A percentile compares a stretch with the other conserved stretches of the same genome.
Conservation (phyloP, 2,113 vertebrate genomes). For the Silurus glanis region DNA sequence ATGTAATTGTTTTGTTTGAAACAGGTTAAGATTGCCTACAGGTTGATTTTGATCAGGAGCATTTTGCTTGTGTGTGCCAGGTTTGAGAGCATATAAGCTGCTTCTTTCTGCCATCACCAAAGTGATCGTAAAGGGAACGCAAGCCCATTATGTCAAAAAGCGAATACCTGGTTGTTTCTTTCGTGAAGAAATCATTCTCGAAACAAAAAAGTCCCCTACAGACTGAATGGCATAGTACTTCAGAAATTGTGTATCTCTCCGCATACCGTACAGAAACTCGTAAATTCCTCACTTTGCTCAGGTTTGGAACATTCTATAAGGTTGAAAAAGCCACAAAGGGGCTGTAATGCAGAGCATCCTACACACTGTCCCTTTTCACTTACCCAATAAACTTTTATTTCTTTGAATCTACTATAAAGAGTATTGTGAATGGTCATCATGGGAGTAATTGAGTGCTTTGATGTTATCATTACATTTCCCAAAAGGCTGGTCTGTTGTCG, state of each 20-base stretch:
- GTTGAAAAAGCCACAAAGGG: slow-evolving; percentile 97
- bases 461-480: slow-evolving; percentile 94
- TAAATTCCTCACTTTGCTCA: slow-evolving; percentile 93
- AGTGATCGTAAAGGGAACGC: slow-evolving; percentile 12
- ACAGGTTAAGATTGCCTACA: slow-evolving; percentile 1
- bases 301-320: slow-evolving; percentile 98
- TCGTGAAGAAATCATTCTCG: slow-evolving; percentile 14
- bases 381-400: slow-evolving; percentile 99
- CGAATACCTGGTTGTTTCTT: neutral
- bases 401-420: slow-evolving; percentile 96
- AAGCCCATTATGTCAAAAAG: slow-evolving; percentile 17
- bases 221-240: slow-evolving; percentile 21
- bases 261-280: slow-evolving; percentile 77
- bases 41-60: slow-evolving; percentile 2
- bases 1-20: neutral
- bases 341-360: slow-evolving; percentile 87
- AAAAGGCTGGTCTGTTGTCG: slow-evolving; percentile 83
- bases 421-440: slow-evolving; percentile 89
- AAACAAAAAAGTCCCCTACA: neutral
- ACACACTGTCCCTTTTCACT: slow-evolving; percentile 87
- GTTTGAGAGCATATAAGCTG: neutral
- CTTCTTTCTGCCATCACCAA: neutral
- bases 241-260: slow-evolving; percentile 5
- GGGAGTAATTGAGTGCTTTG: slow-evolving; percentile 96
- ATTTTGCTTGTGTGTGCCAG: neutral